phyloP scores from a whole-genome alignment of 2,113 vertebrate species.

The Hipposideros armiger region DNA sequence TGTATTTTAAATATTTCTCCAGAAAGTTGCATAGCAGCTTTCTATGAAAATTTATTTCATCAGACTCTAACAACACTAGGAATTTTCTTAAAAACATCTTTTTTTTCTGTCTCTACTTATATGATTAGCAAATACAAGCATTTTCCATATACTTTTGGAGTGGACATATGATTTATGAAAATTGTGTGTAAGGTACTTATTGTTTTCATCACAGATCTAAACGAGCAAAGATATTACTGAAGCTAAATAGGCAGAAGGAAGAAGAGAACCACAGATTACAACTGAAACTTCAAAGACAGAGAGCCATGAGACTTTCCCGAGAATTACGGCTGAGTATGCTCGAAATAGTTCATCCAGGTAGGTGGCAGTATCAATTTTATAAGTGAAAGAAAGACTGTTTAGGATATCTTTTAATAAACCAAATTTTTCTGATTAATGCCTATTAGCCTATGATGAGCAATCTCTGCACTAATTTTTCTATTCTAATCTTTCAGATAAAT shows the following conservation, averaged over 20 bases:
- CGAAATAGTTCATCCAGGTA: constrained; percentile 94
- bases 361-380: constrained; percentile 50
- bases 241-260: constrained; percentile 88
- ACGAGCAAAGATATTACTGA: constrained; percentile 86
- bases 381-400: constrained; percentile 64
- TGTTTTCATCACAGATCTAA: constrained; percentile 88
- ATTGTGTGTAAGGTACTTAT: constrained; percentile 32
- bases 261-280: constrained; percentile 90
- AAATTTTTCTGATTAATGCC: constrained; percentile 13
- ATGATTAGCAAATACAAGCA: neutral
- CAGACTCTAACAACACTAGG: neutral
- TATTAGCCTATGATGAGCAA: constrained; percentile 23
- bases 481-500: constrained; percentile 31
- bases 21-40: neutral
- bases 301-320: constrained; percentile 93
- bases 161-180: constrained; percentile 34
- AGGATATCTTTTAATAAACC: constrained; percentile 53
- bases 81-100: neutral
- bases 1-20: constrained; percentile 58
- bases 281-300: constrained; percentile 92
- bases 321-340: constrained; percentile 92
- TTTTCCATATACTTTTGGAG: constrained; percentile 38
- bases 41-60: neutral
- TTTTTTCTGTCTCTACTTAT: constrained; percentile 25
- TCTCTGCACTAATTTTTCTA: constrained; percentile 34